Base-by-base conservation (phyloP, 2,888 invertebrate genomes). In the Eupeodes luniger region DNA sequence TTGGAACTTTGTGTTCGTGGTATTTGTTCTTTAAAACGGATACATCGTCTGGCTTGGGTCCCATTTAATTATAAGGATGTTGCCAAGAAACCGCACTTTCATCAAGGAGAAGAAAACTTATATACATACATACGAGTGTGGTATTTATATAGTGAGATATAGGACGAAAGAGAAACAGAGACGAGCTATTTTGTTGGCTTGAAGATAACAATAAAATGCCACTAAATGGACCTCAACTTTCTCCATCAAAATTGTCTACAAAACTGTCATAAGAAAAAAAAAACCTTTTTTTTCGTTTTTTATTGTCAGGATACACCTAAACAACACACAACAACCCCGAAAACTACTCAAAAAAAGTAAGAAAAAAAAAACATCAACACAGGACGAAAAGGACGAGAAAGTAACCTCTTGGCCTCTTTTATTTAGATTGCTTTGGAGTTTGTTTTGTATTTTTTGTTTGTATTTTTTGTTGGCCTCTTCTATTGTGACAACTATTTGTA, bases 191-290 rank as follows among this genome's bases (percentile, higher is more conserved):
- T 84, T 87, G 77, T 84, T 87, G 84, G 84, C 84, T 77, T 81
- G 80, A 36, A 77, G 84, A 84, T 87, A 84, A 87, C 88, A 88
- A 88, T 88, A 88, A 85, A 88, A 85, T 74, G n/a, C 88, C 77
- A 78, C 88, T 81, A 88, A 88, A 88, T 88, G 84, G 88, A 88
- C 88, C 78, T 81, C 85, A 88, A 85, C 84, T 88, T 88, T 88
- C 84, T 84, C 84, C 84, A 81, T 84, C 84, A 84, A 84, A 84
- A 79, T 69, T 83, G 70, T 87, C 83, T 76, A 70, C 59, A 80
- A 81, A 86, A 86, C 14, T 36, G 57, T 61, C 62, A 72, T 47
- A 57, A 72, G 76, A 55, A 72, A 55, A 16, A 51, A 55, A 51
- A 55, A 27, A 2, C 14, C 47, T 53, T 49, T 14, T 14, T 74